Evolutionary conservation across 2,888 invertebrate species (phyloP), one percentile per base, ranked within the genome.

Genomic region (Andrena minutula): DNA sequence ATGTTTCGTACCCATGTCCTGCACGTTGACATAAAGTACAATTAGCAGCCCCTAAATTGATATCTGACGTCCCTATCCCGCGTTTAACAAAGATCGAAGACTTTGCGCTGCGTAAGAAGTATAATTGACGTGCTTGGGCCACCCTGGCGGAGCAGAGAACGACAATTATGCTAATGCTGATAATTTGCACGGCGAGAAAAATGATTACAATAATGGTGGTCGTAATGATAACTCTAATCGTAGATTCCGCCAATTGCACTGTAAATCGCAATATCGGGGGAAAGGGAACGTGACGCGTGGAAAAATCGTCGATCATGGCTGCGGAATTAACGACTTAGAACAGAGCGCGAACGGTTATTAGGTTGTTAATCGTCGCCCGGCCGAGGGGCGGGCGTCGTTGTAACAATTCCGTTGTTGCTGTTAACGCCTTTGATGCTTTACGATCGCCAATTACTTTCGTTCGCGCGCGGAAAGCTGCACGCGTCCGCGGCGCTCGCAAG

Each of bases 391-490:
- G 58, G 60, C n/a, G 30, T 49, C 41, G 30, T 41, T 78, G 74
- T 75, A 88, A 90, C 85, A 85, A 89, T 90, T 87, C 63, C 82
- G 89, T 88, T 86, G 87, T 88, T 86, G 87, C 90, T 88, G 88
- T 91, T 91, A 89, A 90, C 92, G 82, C 90, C 91, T 90, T 86
- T 82, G 84, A 89, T 90, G 85, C 87, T 92, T 92, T 92, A 92
- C 90, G 91, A 91, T 91, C 89, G 84, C 85, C 92, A 91, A 92
- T 92, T 91, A 91, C 88, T 83, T 76, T 28, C 56, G 75, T 65
- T 12, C 53, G 51, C 20, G 71, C 61, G 32, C 53, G 32, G 61
- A 58, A 69, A 70, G 41, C 12, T 75, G 56, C 64, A 65, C 28
- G 49, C 49, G 47, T 32, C 8, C 61, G 7, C 32, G n/a, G 5